Evolutionary conservation across 2,113 vertebrate species (phyloP).

Genomic region (Erpornis zantholeuca): DNA sequence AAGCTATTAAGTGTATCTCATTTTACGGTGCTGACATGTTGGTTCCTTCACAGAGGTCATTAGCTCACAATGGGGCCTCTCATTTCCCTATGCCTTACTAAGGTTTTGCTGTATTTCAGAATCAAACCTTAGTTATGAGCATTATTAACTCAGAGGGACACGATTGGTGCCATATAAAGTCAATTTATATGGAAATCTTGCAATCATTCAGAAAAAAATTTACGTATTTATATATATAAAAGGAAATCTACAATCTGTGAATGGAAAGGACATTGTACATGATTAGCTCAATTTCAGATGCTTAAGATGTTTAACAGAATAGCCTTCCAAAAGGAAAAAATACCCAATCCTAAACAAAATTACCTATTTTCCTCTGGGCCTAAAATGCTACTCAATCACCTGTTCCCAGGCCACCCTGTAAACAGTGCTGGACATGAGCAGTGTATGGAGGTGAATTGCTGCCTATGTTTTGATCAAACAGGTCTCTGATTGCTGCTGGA

Average conservation of each 20-base stretch:
- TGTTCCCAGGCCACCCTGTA: not conserved
- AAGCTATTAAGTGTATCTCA: conserved; percentile 36
- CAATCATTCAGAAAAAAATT: not conserved
- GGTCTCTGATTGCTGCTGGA: too few relatives aligned
- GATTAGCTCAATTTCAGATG: not conserved
- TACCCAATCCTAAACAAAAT: not conserved
- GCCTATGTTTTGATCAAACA: not conserved
- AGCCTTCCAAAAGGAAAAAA: not conserved
- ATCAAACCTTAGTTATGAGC: not conserved
- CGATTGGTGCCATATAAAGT: not conserved
- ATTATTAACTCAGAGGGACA: not conserved
- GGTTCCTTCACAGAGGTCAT: conserved; percentile 4
- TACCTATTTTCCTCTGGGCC: not conserved
- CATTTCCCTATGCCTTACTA: conserved; percentile 2
- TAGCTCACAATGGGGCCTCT: conserved; percentile 35
- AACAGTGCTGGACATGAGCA: not conserved
- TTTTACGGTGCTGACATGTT: conserved; percentile 31
- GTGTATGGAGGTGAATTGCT: not conserved
- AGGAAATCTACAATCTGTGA: not conserved
- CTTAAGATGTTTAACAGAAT: not conserved
- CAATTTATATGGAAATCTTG: not conserved
- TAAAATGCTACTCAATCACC: not conserved
- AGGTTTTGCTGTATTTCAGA: conserved; percentile 15
- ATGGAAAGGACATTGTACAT: not conserved
- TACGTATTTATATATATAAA: not conserved